A percentile compares a stretch with the other conserved stretches of the same genome.
phyloP scores from a whole-genome alignment of 2,113 vertebrate species.

The Tenebrosternarchus preto region DNA sequence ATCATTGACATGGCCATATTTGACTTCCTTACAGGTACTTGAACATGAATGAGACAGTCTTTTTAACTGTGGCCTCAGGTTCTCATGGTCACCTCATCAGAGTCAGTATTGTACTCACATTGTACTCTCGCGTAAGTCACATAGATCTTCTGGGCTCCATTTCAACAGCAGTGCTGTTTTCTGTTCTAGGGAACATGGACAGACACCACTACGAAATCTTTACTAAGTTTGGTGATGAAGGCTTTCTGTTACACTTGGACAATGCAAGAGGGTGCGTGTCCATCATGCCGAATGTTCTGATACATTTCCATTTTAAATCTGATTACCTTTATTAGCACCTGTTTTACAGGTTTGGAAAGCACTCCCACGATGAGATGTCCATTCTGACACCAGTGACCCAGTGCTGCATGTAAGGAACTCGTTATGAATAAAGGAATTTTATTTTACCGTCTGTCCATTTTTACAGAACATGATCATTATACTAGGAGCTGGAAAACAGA shows the following conservation, averaged over 20 bases:
- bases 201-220: conserved; percentile 97
- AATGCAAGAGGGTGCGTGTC: conserved; percentile 91
- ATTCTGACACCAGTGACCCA: conserved; percentile 91
- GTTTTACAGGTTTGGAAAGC: conserved; percentile 84
- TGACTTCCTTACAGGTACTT: conserved; percentile 89
- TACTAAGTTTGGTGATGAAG: conserved; percentile 92
- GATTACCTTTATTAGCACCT: conserved; percentile 3
- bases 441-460: neutral
- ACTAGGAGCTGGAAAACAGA: too few relatives aligned
- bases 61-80: neutral
- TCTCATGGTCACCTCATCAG: too few relatives aligned
- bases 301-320: neutral
- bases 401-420: conserved; percentile 89
- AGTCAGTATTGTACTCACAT: too few relatives aligned
- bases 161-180: neutral
- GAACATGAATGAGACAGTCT: neutral
- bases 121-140: too few relatives aligned
- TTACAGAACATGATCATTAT: too few relatives aligned
- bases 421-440: neutral
- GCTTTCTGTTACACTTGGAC: conserved; percentile 92
- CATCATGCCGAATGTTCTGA: neutral
- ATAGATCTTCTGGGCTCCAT: too few relatives aligned
- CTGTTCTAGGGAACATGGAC: conserved; percentile 91
- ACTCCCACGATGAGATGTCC: conserved; percentile 87
- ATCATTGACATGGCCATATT: conserved; percentile 97